These are phyloP conservation scores for Zeugodacus cucurbitae DNA, from an alignment of 1,140 invertebrate genomes.

Conservation along the genomic window DNA sequence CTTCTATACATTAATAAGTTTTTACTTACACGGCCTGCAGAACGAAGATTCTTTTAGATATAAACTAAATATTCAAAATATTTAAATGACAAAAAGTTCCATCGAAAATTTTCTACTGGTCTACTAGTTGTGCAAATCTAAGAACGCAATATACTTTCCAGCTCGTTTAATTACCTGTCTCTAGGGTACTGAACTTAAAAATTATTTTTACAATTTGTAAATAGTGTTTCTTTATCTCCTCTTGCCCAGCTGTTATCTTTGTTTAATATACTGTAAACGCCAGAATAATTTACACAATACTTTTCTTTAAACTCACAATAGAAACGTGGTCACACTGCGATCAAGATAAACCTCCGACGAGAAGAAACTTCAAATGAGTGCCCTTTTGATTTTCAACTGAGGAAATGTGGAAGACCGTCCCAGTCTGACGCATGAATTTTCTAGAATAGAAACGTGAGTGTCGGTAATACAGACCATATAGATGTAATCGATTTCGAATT, in stretches of 20 bases:
- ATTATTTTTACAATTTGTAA: not conserved
- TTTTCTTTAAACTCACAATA: conserved; percentile 48
- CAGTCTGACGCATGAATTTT: conserved; percentile 16
- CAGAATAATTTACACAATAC: conserved; percentile 85
- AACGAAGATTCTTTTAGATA: not conserved
- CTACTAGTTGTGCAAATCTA: not conserved
- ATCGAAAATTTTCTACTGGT: not conserved
- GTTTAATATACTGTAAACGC: not conserved
- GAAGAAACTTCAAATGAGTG: conserved; percentile 18
- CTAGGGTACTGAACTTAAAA: not conserved
- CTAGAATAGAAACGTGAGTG: conserved; percentile 39
- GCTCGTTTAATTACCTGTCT: not conserved
- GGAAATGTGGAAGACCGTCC: not conserved
- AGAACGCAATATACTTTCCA: not conserved
- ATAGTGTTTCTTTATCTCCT: not conserved
- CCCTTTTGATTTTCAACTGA: conserved; percentile 6
- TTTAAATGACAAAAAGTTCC: not conserved
- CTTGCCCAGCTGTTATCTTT: not conserved
- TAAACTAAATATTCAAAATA: not conserved
- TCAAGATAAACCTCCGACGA: conserved; percentile 31
- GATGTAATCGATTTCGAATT: not conserved
- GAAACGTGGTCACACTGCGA: conserved; percentile 40
- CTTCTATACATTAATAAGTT: too few relatives aligned
- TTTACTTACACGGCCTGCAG: not conserved
- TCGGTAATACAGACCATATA: not conserved